Conservation (phyloP, 2,113 vertebrate species). For the Chionodraco myersi region DNA sequence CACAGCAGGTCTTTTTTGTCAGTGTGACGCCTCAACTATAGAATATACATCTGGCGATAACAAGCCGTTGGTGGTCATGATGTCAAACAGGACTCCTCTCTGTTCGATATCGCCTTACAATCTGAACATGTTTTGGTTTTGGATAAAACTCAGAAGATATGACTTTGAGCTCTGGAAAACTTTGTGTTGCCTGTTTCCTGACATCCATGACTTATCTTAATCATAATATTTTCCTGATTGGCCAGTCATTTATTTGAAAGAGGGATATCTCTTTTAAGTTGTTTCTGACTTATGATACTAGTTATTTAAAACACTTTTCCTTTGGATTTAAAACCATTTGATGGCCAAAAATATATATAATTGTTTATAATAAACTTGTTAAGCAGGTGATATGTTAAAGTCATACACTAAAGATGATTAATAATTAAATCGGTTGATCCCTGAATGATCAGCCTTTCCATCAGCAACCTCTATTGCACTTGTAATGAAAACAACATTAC, state of each 20-base stretch:
- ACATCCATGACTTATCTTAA: not conserved
- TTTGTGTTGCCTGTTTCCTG: not conserved
- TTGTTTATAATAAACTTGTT: not conserved
- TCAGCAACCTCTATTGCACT: constrained; percentile 13
- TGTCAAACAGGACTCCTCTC: not conserved
- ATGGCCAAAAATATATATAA: too few relatives aligned
- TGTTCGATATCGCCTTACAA: not conserved
- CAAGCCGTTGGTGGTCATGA: not conserved
- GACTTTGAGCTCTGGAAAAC: not conserved
- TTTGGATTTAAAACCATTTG: too few relatives aligned
- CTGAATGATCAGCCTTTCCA: constrained; percentile 23
- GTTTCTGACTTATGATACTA: too few relatives aligned
- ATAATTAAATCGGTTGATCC: not conserved
- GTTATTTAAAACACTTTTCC: too few relatives aligned
- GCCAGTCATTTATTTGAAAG: too few relatives aligned
- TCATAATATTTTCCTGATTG: too few relatives aligned
- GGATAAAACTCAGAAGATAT: not conserved
- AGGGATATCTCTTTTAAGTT: too few relatives aligned
- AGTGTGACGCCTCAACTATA: not conserved
- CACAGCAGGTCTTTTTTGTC: not conserved
- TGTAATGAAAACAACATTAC: constrained; percentile 22
- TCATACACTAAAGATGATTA: not conserved
- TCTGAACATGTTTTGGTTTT: not conserved
- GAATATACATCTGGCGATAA: not conserved
- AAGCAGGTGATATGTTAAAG: not conserved